These are phyloP conservation scores for Drosophila bunnanda DNA, from an alignment of 2,888 invertebrate genomes.

Conservation along the genomic window DNA sequence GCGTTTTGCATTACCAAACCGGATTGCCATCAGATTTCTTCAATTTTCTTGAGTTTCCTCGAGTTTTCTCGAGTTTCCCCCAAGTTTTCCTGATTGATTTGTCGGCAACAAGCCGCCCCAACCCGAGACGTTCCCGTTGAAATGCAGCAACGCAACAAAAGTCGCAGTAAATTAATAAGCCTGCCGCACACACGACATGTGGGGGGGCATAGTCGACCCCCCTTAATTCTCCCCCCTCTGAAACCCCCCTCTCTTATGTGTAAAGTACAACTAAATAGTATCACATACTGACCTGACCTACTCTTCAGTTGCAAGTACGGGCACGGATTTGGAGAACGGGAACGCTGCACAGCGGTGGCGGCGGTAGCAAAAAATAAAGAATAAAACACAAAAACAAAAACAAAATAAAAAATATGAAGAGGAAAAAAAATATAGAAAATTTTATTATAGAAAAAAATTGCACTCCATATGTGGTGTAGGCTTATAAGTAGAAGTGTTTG, in stretches of 20 bases:
- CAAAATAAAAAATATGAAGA: constrained; percentile 17
- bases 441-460: constrained; percentile 57
- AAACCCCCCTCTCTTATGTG: constrained; percentile 24
- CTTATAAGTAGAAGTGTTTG: constrained; percentile 39
- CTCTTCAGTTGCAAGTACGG: constrained; percentile 60
- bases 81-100: constrained; percentile 36
- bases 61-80: neutral
- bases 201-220: no score
- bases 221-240: neutral
- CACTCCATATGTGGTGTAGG: constrained; percentile 34
- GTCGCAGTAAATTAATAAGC: constrained; percentile 46
- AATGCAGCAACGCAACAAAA: constrained; percentile 32
- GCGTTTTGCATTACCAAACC: constrained; percentile 6
- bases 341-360: constrained; percentile 63
- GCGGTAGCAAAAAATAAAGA: constrained; percentile 49
- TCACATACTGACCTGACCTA: constrained; percentile 77
- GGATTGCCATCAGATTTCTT: constrained; percentile 9
- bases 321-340: constrained; percentile 39
- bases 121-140: constrained; percentile 8
- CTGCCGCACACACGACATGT: constrained; percentile 8
- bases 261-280: constrained; percentile 51
- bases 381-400: constrained; percentile 31
- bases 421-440: constrained; percentile 45
- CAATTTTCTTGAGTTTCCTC: neutral
- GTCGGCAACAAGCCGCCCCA: constrained; percentile 12